These are phyloP conservation scores for Anguilla pacifica DNA, from an alignment of 2,797 vertebrate species.

Conservation along the genomic window DNA sequence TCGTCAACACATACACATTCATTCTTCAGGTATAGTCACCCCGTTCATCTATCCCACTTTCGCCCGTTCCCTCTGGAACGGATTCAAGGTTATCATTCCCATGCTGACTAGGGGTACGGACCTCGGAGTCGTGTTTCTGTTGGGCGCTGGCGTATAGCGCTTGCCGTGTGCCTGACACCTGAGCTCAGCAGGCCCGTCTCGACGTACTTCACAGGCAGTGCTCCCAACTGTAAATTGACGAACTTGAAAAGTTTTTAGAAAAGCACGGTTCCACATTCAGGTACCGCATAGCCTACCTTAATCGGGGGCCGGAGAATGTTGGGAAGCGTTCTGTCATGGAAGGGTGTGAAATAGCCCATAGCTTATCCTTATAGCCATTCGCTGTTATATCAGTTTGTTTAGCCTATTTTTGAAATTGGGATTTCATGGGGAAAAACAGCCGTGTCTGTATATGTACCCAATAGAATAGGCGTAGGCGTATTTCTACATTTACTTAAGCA, in stretches of 20 bases:
- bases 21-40: background rate
- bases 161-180: conserved; percentile 70
- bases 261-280: background rate
- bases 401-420: background rate
- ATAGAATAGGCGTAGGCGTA: background rate
- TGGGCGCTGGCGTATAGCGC: conserved; percentile 54
- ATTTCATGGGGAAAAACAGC: background rate
- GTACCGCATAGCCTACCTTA: background rate
- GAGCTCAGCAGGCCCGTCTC: conserved; percentile 56
- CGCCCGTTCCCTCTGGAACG: conserved; percentile 25
- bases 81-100: conserved; percentile 56
- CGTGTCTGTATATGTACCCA: background rate
- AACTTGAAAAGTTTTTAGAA: background rate
- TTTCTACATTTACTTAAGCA: background rate
- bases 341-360: conserved; percentile 39
- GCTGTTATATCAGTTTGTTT: background rate
- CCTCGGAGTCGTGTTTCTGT: conserved; percentile 48
- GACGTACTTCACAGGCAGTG: conserved; percentile 46
- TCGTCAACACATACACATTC: background rate
- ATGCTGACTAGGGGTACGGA: conserved; percentile 51
- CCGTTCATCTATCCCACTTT: background rate
- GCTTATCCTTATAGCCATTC: background rate
- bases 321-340: conserved; percentile 30
- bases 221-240: conserved; percentile 39
- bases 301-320: background rate